These are phyloP conservation scores for Periophthalmodon schlosseri DNA, from an alignment of 2,113 vertebrate species.

Conservation along the genomic window DNA sequence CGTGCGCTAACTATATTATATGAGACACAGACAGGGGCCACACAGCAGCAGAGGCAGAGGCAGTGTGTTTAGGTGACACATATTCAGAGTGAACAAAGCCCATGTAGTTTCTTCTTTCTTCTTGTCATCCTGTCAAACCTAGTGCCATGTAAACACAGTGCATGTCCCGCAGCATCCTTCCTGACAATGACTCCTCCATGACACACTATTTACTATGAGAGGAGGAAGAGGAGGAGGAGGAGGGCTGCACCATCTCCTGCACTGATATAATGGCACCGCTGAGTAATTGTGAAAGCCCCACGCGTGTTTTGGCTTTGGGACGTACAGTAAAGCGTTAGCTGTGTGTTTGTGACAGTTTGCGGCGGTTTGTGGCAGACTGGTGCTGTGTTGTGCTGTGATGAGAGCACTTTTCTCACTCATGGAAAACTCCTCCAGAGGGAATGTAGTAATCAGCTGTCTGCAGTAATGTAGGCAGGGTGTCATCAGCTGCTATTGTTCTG, in stretches of 20 bases:
- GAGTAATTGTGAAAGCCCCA: neutral
- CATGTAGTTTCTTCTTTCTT: slow-evolving; percentile 26
- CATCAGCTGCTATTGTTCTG: slow-evolving; percentile 30
- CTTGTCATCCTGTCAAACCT: slow-evolving; percentile 34
- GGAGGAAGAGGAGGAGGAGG: neutral
- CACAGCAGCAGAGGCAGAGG: neutral
- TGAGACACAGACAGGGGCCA: slow-evolving; percentile 10
- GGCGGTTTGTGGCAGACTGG: neutral
- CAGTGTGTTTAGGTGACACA: slow-evolving; percentile 37
- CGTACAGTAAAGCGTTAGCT: neutral
- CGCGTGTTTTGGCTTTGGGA: neutral
- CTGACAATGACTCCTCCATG: slow-evolving; percentile 19
- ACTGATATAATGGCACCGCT: neutral
- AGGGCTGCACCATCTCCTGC: neutral
- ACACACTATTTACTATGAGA: neutral
- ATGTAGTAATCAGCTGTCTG: slow-evolving; percentile 13
- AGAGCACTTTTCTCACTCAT: slow-evolving; percentile 5
- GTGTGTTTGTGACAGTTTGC: neutral
- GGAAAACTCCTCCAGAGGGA: slow-evolving; percentile 5
- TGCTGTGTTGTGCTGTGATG: slow-evolving; percentile 7
- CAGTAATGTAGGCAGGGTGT: slow-evolving; percentile 9
- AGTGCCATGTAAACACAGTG: slow-evolving; percentile 27
- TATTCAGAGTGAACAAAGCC: slow-evolving; percentile 28
- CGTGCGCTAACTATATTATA: neutral
- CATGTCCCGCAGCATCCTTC: slow-evolving; percentile 14